These are phyloP conservation scores for Etheostoma cragini DNA, from an alignment of 2,113 vertebrate genomes.

Conservation along the genomic window DNA sequence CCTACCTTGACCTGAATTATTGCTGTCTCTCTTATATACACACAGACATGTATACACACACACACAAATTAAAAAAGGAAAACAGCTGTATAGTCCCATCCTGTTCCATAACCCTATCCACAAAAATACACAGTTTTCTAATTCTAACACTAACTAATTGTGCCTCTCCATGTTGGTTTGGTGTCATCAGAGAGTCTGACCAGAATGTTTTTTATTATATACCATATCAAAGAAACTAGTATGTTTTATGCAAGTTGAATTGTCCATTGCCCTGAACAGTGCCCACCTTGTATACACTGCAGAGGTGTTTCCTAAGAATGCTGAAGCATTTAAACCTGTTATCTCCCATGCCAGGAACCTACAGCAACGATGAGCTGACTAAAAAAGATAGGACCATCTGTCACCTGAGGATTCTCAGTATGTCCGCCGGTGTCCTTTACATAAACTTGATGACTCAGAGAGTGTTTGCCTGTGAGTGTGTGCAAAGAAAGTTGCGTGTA, in stretches of 20 bases:
- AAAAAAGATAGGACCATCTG: slow-evolving; percentile 42
- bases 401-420: slow-evolving; percentile 32
- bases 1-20: background rate
- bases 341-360: slow-evolving; percentile 37
- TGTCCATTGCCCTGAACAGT: slow-evolving; percentile 23
- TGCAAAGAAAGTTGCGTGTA: slow-evolving; percentile 31
- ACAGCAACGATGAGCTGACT: slow-evolving; percentile 14
- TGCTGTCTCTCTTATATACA: background rate
- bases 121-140: slow-evolving; percentile 35
- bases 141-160: slow-evolving; percentile 14
- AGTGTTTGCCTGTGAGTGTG: background rate
- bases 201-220: slow-evolving; percentile 30
- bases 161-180: slow-evolving; percentile 55
- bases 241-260: slow-evolving; percentile 56
- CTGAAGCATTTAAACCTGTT: slow-evolving; percentile 65
- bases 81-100: slow-evolving; percentile 5
- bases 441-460: slow-evolving; percentile 35
- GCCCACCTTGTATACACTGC: slow-evolving; percentile 29
- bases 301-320: slow-evolving; percentile 48
- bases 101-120: background rate
- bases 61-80: background rate
- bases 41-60: background rate
- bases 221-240: slow-evolving; percentile 30
- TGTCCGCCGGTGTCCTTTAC: slow-evolving; percentile 45
- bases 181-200: slow-evolving; percentile 22